phyloP scores from a whole-genome alignment of 2,888 invertebrate species.

The Pecten maximus region DNA sequence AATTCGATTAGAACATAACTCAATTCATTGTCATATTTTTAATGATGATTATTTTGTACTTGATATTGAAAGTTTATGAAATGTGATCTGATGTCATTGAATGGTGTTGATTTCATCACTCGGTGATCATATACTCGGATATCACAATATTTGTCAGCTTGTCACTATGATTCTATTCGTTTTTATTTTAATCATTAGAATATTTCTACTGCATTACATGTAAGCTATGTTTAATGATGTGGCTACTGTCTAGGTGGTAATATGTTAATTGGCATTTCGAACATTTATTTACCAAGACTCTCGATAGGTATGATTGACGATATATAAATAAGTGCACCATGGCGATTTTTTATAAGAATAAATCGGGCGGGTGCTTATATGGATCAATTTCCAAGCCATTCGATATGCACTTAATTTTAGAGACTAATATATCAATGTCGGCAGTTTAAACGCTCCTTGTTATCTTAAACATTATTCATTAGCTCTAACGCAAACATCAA shows the following conservation, averaged over 20 bases:
- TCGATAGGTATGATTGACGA: background rate
- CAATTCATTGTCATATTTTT: background rate
- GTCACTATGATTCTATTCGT: background rate
- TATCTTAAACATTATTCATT: background rate
- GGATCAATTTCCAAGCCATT: background rate
- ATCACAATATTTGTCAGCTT: background rate
- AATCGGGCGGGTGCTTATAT: conserved; percentile 1
- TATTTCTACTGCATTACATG: too few relatives aligned
- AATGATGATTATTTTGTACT: conserved; percentile 1
- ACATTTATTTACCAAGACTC: background rate
- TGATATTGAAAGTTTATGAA: conserved; percentile 13
- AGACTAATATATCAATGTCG: background rate
- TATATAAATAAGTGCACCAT: background rate
- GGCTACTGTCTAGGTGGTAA: too few relatives aligned
- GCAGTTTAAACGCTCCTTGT: background rate
- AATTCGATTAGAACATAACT: background rate
- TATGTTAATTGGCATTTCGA: background rate
- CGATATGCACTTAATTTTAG: background rate
- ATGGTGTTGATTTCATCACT: background rate
- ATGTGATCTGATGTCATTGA: background rate
- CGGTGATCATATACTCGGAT: background rate
- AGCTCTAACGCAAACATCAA: background rate
- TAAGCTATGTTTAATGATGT: too few relatives aligned
- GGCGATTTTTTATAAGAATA: background rate
- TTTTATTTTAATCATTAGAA: too few relatives aligned